These are phyloP conservation scores for Tapera naevia DNA, from an alignment of 2,797 vertebrate species.

Conservation along the genomic window DNA sequence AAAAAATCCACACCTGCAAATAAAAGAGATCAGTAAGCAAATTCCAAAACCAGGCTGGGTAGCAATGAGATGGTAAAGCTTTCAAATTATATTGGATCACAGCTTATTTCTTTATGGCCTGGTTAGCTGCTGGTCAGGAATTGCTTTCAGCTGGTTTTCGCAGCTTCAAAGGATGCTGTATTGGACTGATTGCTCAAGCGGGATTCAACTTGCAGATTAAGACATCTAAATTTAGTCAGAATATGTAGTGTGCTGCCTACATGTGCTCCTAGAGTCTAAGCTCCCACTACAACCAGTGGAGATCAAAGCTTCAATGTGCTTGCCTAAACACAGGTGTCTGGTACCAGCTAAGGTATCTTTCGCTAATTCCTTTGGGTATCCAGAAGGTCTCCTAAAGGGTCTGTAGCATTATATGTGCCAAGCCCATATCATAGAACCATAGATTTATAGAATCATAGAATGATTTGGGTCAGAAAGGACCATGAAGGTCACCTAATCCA, in stretches of 20 bases:
- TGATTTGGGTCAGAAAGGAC: too few relatives aligned
- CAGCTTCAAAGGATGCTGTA: constrained; percentile 44
- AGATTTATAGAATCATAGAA: too few relatives aligned
- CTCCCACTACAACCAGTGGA: not conserved
- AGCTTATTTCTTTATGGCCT: constrained; percentile 4
- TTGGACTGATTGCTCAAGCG: not conserved
- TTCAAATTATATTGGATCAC: constrained; percentile 17
- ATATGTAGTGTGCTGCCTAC: not conserved
- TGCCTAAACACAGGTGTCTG: not conserved
- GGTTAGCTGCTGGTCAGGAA: constrained; percentile 40
- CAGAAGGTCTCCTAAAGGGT: not conserved
- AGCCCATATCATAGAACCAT: not conserved
- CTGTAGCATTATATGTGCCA: not conserved
- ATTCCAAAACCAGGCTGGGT: constrained; percentile 63
- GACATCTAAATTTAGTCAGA: not conserved
- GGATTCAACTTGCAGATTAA: constrained; percentile 32
- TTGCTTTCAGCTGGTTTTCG: constrained; percentile 28
- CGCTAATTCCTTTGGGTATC: not conserved
- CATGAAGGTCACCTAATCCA: too few relatives aligned
- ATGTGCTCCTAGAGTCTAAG: not conserved
- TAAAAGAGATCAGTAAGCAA: constrained; percentile 64
- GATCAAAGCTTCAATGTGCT: fast-evolving
- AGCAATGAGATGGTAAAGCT: constrained; percentile 40
- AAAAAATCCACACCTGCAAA: constrained; percentile 60
- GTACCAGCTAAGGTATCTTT: not conserved